Base-by-base conservation (phyloP, 2,113 vertebrate genomes). In the Protobothrops flavoviridis region DNA sequence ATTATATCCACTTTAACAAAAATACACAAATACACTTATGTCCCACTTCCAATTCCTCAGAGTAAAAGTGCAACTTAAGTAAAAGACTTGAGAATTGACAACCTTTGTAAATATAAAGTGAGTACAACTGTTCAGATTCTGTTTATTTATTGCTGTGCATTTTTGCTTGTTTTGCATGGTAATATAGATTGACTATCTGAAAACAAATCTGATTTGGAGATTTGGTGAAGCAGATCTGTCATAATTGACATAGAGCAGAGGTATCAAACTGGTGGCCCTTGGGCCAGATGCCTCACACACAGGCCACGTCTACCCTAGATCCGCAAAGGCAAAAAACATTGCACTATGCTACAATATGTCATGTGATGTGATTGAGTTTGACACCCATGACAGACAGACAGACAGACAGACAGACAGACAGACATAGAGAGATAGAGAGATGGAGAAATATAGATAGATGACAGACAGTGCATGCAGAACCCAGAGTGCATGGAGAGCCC, bases 41-140 rank as follows among this genome's bases (percentile, higher is more conserved):
- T 94, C 48, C 93, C 3, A 69, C 86, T 96, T 94, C 50, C 88
- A 89, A 88, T n/a, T 21, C 85, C 92, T 90, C 85, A 43, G 92
- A 94, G 94, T 87, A 93, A 94, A 12, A 91, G 0, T 92, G 13
- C 89, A 50, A 69, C 91, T 94, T 55, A 88, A 89, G 94, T 9
- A 45, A 56, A 85, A 94, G 91, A 3, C 20, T 81, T 93, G 88
- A 93, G 55, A 88, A 94, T 89, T 87, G 48, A 89, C 74, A 90
- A 21, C 92, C 85, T 94, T 50, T 93, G 92, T 48, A 93, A 93
- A 39, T 33, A 88, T 12, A 2, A 23, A 29, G 29, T 29, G 45
- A 43, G 13, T 12, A 50, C 20, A 23, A 26, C 11, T 53, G 12
- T 52, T 39, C 45, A 24, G 52, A 88, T 45, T n/a, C 11, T n/a